Base-by-base conservation (phyloP, 2,113 vertebrate species). In the Myotis yumanensis region DNA sequence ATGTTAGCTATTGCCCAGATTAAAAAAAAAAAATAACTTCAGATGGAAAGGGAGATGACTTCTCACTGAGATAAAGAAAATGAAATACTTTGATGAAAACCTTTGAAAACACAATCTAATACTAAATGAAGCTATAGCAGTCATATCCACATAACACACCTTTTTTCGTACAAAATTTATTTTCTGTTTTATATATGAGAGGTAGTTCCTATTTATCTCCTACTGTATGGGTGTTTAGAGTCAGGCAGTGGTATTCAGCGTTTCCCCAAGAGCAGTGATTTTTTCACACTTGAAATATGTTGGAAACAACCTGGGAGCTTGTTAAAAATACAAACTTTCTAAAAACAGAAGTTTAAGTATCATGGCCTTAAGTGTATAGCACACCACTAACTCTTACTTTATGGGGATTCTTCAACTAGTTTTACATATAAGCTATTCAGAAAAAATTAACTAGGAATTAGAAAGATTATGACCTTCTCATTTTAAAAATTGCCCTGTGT, bases 261-360 rank as follows among this genome's bases (percentile, higher is more conserved):
- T 81, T 91, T 95, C 22, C 72, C 52, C 32, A 32, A 35, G 10
- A 89, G 11, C 6, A 72, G 2, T 84, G 9, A 43, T 73, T 64
- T 87, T 37, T 87, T 64, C 86, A 6, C 52, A 76, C 20, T 75
- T 52, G 7, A 64, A 8, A 15, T 76, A 7, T 59, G 23, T 68
- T 71, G 59, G 48, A 64, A 83, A 91, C 5, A 89, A 35, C 11
- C 37, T n/a, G 54, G 23, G 3, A 79, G 32, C 7, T 84, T 94
- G 12, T 96, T 84, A 75, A 68, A 92, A 81, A 40, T 46, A 90
- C 25, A 66, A 73, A 75, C 40, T 71, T 90, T 62, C 17, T 82
- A 35, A 83, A 59, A 89, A 71, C 15, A 10, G 35, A 46, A 82
- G 14, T 37, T 69, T 85, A 89, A 71, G 9, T 57, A 51, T 37